These are phyloP conservation scores for Austrofundulus limnaeus DNA, from an alignment of 2,113 vertebrate species.

Conservation along the genomic window DNA sequence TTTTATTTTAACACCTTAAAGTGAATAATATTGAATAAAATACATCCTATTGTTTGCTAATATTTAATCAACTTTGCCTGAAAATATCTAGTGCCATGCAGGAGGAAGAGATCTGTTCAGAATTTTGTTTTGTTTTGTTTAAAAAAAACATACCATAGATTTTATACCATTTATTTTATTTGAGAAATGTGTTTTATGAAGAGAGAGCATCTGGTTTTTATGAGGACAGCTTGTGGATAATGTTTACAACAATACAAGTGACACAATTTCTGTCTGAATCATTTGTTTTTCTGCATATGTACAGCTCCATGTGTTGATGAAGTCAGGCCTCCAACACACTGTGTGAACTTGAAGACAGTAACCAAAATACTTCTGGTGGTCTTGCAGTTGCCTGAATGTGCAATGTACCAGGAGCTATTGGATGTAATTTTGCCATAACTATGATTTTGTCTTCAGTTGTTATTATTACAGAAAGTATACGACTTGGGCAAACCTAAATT, in stretches of 20 bases:
- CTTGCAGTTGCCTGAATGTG: slow-evolving; percentile 18
- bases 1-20: neutral
- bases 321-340: slow-evolving; percentile 18
- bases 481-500: slow-evolving; percentile 15
- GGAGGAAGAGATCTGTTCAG: neutral
- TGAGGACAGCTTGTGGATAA: neutral
- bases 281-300: slow-evolving; percentile 16
- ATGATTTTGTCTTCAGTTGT: neutral
- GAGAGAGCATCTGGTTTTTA: neutral
- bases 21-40: neutral
- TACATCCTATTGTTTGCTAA: neutral
- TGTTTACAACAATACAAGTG: slow-evolving; percentile 17
- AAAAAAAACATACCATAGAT: neutral
- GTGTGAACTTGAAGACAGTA: slow-evolving; percentile 40
- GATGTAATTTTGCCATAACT: neutral
- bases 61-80: neutral
- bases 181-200: neutral
- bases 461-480: neutral
- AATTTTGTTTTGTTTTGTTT: neutral
- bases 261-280: slow-evolving; percentile 23
- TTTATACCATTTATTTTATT: neutral
- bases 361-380: slow-evolving; percentile 15
- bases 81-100: slow-evolving; percentile 1
- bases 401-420: neutral
- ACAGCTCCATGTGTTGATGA: slow-evolving; percentile 22